Percentiles rank a stretch among this genome's conserved stretches.
These are phyloP conservation scores for Phymanthus crucifer DNA, from an alignment of 92 coral and sea anemone genomes.

Conservation along the genomic window DNA sequence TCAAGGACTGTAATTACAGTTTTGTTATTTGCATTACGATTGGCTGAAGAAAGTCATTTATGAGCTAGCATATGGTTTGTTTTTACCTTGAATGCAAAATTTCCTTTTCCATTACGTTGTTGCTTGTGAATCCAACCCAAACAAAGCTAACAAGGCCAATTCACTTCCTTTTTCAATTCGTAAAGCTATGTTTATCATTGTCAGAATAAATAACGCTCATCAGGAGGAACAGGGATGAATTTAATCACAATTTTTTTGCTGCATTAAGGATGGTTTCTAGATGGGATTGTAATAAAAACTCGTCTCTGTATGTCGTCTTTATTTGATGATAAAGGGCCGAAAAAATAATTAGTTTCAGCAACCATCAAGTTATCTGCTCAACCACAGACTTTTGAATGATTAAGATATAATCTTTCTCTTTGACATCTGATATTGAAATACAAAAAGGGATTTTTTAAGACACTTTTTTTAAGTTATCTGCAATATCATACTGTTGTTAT, in stretches of 20 bases:
- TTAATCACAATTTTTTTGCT: neutral
- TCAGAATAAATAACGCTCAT: neutral
- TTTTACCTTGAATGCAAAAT: neutral
- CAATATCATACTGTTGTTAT: neutral
- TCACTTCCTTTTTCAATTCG: neutral
- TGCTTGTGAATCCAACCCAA: neutral
- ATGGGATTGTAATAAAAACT: neutral
- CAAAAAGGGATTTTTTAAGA: neutral
- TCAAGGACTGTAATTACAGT: neutral
- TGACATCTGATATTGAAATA: neutral
- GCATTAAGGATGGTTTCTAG: neutral
- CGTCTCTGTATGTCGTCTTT: neutral
- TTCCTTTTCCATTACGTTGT: neutral
- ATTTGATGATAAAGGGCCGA: neutral
- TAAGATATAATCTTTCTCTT: neutral
- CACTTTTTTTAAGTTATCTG: neutral
- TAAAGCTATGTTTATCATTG: neutral
- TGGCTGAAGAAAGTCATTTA: neutral
- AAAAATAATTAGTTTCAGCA: conserved; percentile 1
- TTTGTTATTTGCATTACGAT: neutral
- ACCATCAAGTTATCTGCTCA: neutral
- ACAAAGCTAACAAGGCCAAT: neutral
- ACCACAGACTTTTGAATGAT: neutral
- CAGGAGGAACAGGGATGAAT: neutral
- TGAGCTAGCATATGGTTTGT: neutral